Evolutionary conservation across 1,140 invertebrate genomes (phyloP), one percentile per base, ranked within the genome.

Genomic region (Mesaphorura yosii): DNA sequence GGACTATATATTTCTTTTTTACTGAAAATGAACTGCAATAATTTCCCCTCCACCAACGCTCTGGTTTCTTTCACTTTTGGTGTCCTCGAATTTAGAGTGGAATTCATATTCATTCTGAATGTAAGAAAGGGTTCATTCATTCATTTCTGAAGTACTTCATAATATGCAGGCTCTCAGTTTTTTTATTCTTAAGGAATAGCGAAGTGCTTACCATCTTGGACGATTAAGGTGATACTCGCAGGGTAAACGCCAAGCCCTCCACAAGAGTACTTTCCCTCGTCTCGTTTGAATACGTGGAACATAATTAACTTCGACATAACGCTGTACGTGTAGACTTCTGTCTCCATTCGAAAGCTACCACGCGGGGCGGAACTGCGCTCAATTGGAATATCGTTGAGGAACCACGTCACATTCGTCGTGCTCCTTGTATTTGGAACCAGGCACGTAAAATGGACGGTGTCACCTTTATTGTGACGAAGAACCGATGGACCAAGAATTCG

Each of bases 371-470:
- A 40, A 10, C 49, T 59, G 55, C 63, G 52, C 45, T 46, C 23
- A 7, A 59, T 27, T 34, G 58, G 52, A 48, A 66, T 48, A 59
- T 65, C 46, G 48, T 65, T 22, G 57, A 64, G 58, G 48, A 58
- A 60, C 64, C 64, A 66, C 31, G 52, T 50, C 12, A 65, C 54
- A 25, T 57, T 59, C 7, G 59, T 49, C 5, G 47, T 10, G 5
- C 29, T 22, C 0, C 54, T 26, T 27, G 28, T n/a, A 37, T 55
- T 55, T 3, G 59, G 28, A 15, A 66, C 52, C 12, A 63, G 6
- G 51, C 64, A 66, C 2, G 64, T 65, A n/a, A 66, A 60, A 27
- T 63, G 64, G 4, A 55, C 57, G 1, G 57, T 60, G 7, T 54
- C 52, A 12, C 64, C 64, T 26, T 48, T 41, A 2, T 55, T 31